Evolutionary conservation across 2,888 invertebrate genomes (phyloP), one percentile per base, ranked within the genome.

Genomic region (Andrena trimmerana): DNA sequence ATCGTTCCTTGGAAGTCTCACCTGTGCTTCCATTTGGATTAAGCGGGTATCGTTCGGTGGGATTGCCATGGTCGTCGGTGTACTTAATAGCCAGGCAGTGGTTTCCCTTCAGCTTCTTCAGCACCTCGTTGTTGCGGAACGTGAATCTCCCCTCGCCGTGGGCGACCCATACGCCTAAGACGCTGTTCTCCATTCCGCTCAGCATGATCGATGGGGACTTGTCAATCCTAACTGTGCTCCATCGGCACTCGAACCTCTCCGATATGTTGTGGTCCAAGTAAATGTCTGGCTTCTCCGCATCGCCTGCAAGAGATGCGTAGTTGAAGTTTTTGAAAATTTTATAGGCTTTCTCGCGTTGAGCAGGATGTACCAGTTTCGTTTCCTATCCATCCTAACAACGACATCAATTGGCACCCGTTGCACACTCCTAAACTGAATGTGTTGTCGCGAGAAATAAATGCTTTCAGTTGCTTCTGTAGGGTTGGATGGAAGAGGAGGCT

Each of bases 361-460:
- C 0, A 33, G 36, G 31, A 62, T 42, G 7, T 88, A 90, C 90
- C 88, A 36, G 78, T 48, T 42, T 89, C 90, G 0, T 95, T 95
- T 60, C 97, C 97, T 66, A 99, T 95, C 98, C 98, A 99, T 4
- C 99, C 99, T 6, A 99, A 96, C 31, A 98, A 94, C 5, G 97
- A 98, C 98, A 99, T 98, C 85, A 99, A 94, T 93, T 99, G 99
- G 92, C 99, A 99, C 0, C 99, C 99, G 94, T 99, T 99, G 93
- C 99, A 99, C n/a, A 99, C 97, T 42, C 99, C 99, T 86, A 99
- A 95, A 70, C 99, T 99, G 94, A 99, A 99, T 0, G 98, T 98
- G 92, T 99, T 97, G 0, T 95, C 92, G 16, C 97, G 95, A 52
- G 95, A 94, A 16, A 94, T 90, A 94, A 99, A 99, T 72, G 95